phyloP scores from a whole-genome alignment of 2,888 invertebrate genomes.

The Megalurothrips usitatus region DNA sequence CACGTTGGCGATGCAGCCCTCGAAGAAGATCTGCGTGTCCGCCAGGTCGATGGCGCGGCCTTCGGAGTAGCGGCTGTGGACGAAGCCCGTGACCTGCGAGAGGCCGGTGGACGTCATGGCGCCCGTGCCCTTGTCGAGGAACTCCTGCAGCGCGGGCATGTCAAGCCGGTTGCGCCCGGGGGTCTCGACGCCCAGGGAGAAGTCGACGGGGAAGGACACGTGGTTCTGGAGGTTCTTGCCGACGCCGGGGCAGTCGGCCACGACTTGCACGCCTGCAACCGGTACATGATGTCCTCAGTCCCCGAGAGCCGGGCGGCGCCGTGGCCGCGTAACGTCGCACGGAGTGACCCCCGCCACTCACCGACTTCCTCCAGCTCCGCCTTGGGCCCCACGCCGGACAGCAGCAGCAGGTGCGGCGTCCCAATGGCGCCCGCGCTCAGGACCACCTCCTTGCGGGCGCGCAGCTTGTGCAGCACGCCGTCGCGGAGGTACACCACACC shows the following conservation, averaged over 20 bases:
- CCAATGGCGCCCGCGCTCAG: background rate
- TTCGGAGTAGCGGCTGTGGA: background rate
- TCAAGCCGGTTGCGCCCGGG: conserved; percentile 50
- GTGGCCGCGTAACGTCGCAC: too few relatives aligned
- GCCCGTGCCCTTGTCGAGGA: conserved; percentile 56
- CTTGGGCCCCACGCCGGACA: conserved; percentile 3
- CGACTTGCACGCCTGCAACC: conserved; percentile 34
- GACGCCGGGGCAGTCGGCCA: conserved; percentile 62
- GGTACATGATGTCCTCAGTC: background rate
- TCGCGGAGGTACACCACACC: conserved; percentile 56
- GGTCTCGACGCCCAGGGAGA: background rate
- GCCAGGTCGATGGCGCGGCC: conserved; percentile 57
- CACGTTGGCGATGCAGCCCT: conserved; percentile 60
- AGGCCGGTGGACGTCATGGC: conserved; percentile 62
- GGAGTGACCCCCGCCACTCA: too few relatives aligned
- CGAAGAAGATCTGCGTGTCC: conserved; percentile 63
- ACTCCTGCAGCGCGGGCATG: conserved; percentile 60
- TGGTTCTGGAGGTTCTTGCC: conserved; percentile 57
- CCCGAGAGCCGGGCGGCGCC: too few relatives aligned
- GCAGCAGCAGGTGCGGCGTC: conserved; percentile 9
- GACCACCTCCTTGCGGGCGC: background rate
- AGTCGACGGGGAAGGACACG: conserved; percentile 19
- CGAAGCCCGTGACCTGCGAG: conserved; percentile 50
- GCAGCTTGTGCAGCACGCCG: conserved; percentile 31
- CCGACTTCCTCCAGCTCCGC: background rate